These are phyloP conservation scores for Parascotia fuliginaria DNA, from an alignment of 2,888 invertebrate genomes.

Conservation along the genomic window DNA sequence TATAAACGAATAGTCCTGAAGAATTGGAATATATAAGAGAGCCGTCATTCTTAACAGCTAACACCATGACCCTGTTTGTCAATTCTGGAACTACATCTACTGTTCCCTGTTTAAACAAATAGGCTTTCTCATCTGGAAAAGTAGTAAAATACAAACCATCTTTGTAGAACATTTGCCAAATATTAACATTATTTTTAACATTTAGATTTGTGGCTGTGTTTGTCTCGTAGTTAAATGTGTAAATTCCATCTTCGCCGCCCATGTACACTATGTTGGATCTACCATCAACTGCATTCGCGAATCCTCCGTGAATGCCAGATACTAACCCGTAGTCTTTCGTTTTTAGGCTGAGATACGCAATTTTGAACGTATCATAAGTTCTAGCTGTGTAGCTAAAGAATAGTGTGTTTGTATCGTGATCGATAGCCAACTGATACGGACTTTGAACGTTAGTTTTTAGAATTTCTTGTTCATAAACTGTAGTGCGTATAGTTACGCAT, in stretches of 20 bases:
- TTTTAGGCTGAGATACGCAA: constrained; percentile 61
- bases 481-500: constrained; percentile 14
- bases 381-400: constrained; percentile 63
- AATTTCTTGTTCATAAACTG: constrained; percentile 43
- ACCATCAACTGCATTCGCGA: constrained; percentile 63
- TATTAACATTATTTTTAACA: constrained; percentile 45
- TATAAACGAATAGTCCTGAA: constrained; percentile 49
- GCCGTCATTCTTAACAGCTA: constrained; percentile 47
- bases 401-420: constrained; percentile 63
- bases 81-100: constrained; percentile 41
- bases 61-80: constrained; percentile 39
- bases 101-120: constrained; percentile 38
- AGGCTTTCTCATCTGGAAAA: constrained; percentile 53
- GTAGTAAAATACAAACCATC: constrained; percentile 66
- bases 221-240: constrained; percentile 55
- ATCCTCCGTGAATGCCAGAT: constrained; percentile 56
- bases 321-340: constrained; percentile 55
- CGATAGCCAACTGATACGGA: constrained; percentile 68
- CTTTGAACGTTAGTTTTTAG: constrained; percentile 47
- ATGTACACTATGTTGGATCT: constrained; percentile 57
- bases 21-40: constrained; percentile 51
- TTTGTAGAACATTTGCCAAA: constrained; percentile 72
- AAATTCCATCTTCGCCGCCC: constrained; percentile 65
- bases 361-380: constrained; percentile 42
- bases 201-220: constrained; percentile 49